These are phyloP conservation scores for Ctenosaura bakeri DNA, from an alignment of 2,797 vertebrate species.

Conservation along the genomic window DNA sequence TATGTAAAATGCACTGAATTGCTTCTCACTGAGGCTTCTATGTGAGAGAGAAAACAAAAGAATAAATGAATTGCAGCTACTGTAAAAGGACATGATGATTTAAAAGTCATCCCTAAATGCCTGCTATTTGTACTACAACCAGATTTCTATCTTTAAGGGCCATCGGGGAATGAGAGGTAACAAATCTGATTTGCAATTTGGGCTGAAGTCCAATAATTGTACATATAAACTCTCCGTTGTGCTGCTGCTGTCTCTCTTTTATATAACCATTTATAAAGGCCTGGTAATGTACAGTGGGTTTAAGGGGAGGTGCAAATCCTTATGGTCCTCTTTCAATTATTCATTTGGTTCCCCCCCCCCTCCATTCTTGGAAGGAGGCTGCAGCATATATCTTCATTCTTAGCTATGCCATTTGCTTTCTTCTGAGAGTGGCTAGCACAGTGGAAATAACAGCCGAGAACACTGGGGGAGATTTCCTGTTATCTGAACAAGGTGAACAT, in stretches of 20 bases:
- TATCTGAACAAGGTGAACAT: not conserved
- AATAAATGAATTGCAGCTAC: not conserved
- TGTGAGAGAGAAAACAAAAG: not conserved
- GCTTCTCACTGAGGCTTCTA: no score
- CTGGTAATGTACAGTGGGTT: conserved; percentile 18
- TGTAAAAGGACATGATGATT: not conserved
- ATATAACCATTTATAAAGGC: conserved; percentile 41
- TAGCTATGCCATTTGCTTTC: not conserved
- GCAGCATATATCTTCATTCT: not conserved
- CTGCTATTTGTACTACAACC: not conserved
- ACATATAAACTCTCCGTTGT: conserved; percentile 16
- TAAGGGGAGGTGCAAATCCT: conserved; percentile 34
- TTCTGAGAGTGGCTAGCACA: not conserved
- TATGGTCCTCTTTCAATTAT: conserved; percentile 39
- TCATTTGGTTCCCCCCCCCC: conserved; percentile 15
- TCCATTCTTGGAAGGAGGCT: conserved; percentile 31
- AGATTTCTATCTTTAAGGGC: conserved; percentile 29
- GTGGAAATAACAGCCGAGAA: conserved; percentile 1
- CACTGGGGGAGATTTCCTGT: not conserved
- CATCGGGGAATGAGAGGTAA: conserved; percentile 39
- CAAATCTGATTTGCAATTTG: conserved; percentile 39
- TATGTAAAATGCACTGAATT: not conserved
- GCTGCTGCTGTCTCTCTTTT: conserved; percentile 16
- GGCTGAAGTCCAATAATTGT: conserved; percentile 42
- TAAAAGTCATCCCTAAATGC: conserved; percentile 4